Evolutionary conservation across 2,113 vertebrate species (phyloP), one percentile per base, ranked within the genome.

Genomic region (Petaurus breviceps): DNA sequence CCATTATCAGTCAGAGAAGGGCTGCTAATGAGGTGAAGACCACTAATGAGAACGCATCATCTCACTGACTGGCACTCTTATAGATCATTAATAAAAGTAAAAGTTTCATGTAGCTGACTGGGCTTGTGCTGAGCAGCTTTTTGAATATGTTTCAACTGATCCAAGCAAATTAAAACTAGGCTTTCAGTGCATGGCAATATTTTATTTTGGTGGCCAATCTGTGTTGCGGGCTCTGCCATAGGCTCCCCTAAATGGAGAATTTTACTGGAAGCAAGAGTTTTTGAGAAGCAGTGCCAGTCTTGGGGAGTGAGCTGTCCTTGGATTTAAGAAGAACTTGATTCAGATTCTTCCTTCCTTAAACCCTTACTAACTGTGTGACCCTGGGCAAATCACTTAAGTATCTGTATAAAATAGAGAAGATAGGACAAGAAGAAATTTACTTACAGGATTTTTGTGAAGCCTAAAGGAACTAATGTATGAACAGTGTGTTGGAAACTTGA

Each of bases 51-150:
- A 97, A 94, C 5, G 0, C 0, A 23, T 89, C 94, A 51, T 89
- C 92, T 90, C 95, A 61, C 57, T 0, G 51, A 54, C 26, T 28
- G 51, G 92, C 95, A 94, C 93, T 89, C 91, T 94, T 94, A 6
- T 16, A 96, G 46, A 43, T 12, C 97, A 97, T 98, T 96, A 96
- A 95, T 95, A 97, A 94, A 97, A 96, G 77, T 95, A 77, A 96
- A 96, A 95, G 51, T 97, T 97, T 96, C 92, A 43, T 89, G 94
- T 52, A 94, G 89, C 96, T 95, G 89, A 93, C 96, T 84, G n/a
- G 68, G 37, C 68, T 77, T 95, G 0, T 55, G 31, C 55, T 93
- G 61, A 94, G 51, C 89, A 96, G 90, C 96, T 91, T 96, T 95
- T 54, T 54, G 57, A 94, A 89, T 22, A 50, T 51, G 8, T 77